Conservation (phyloP, 2,797 vertebrate genomes). For the Octomys mimax region DNA sequence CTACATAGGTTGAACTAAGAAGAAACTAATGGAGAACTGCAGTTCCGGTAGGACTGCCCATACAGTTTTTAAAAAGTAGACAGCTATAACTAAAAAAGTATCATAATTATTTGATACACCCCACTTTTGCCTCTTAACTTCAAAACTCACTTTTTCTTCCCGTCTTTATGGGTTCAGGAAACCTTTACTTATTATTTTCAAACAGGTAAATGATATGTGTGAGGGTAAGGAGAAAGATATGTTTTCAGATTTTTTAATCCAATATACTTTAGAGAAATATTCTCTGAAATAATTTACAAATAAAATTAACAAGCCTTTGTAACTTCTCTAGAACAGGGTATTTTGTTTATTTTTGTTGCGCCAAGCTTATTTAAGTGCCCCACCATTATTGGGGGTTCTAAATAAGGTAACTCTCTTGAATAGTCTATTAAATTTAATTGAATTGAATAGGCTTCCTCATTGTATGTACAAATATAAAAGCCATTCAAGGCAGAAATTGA, state of each 20-base stretch:
- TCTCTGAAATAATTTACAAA: background rate
- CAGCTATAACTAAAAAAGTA: background rate
- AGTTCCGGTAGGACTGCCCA: background rate
- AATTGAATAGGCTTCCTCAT: background rate
- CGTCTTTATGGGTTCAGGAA: background rate
- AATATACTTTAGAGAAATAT: background rate
- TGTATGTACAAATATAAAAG: background rate
- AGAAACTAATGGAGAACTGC: background rate
- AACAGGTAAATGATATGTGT: background rate
- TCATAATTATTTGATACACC: background rate
- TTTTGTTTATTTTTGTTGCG: slow-evolving; percentile 40
- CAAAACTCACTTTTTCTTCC: background rate
- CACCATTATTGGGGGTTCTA: background rate
- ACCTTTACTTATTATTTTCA: background rate
- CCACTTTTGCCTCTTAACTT: background rate
- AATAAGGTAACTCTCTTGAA: background rate
- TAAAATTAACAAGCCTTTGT: background rate
- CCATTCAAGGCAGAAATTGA: background rate
- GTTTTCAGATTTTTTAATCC: background rate
- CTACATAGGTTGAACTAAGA: background rate
- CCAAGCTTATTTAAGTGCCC: background rate
- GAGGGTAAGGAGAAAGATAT: background rate
- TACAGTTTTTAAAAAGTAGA: background rate
- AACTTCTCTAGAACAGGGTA: background rate
- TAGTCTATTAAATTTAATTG: background rate